These are phyloP conservation scores for Anhinga anhinga DNA, from an alignment of 2,113 vertebrate genomes.

Conservation along the genomic window DNA sequence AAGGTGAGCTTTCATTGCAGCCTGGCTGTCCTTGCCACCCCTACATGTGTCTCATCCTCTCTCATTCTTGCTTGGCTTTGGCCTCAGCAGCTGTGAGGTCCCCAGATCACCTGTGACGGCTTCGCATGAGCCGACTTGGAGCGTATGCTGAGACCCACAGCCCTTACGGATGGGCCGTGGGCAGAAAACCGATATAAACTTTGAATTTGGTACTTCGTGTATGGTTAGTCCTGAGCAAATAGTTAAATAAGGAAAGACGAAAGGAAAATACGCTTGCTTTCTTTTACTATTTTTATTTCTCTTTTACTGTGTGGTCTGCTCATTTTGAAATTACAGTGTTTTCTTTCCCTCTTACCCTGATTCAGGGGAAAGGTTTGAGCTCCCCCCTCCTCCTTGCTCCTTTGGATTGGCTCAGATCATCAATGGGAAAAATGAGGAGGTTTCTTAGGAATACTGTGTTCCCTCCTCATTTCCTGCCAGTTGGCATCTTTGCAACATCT, in stretches of 20 bases:
- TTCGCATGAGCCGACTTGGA: background rate
- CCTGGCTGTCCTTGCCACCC: background rate
- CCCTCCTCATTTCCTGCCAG: background rate
- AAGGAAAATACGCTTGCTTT: background rate
- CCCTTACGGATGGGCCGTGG: fast-evolving
- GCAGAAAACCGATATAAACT: fast-evolving
- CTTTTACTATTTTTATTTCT: slow-evolving; percentile 27
- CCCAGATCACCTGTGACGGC: background rate
- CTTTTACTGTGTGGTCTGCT: slow-evolving; percentile 19
- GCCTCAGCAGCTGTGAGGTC: background rate
- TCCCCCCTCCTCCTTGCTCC: background rate
- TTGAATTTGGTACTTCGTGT: background rate
- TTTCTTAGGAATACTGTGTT: slow-evolving; percentile 10
- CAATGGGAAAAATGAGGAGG: background rate
- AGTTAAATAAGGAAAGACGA: background rate
- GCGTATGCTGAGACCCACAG: fast-evolving
- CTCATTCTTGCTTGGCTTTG: background rate
- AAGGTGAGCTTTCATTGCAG: background rate
- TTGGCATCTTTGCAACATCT: slow-evolving; percentile 7
- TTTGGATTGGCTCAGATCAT: background rate
- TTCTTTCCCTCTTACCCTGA: slow-evolving; percentile 5
- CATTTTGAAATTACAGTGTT: background rate
- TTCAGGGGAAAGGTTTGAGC: slow-evolving; percentile 12
- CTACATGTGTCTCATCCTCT: background rate
- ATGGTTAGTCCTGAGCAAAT: background rate